Percentiles rank a stretch among this genome's conserved stretches.
These are phyloP conservation scores for Sabatieria punctata DNA, from an alignment of 2,888 invertebrate genomes.

Conservation along the genomic window DNA sequence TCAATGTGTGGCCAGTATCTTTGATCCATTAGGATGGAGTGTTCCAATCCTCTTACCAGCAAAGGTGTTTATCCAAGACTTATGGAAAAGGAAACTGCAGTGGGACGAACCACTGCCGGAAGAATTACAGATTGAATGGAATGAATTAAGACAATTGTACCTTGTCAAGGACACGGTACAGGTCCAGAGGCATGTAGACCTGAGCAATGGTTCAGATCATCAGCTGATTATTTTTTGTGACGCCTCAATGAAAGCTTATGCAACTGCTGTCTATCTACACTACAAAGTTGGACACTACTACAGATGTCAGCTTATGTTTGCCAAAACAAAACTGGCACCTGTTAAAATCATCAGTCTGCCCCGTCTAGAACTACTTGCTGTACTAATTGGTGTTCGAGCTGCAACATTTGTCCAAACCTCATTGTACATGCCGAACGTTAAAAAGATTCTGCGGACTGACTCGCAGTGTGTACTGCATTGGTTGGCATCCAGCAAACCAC, in stretches of 20 bases:
- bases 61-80: constrained; percentile 18
- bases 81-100: constrained; percentile 15
- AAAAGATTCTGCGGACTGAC: constrained; percentile 15
- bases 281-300: neutral
- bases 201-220: neutral
- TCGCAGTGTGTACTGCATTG: constrained; percentile 15
- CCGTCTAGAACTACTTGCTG: constrained; percentile 8
- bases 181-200: constrained; percentile 9
- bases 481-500: constrained; percentile 9
- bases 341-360: constrained; percentile 2
- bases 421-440: constrained; percentile 5
- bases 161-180: neutral
- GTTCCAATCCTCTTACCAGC: constrained; percentile 10
- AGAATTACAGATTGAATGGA: constrained; percentile 4
- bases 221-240: constrained; percentile 15
- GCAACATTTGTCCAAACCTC: constrained; percentile 5
- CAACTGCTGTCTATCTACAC: constrained; percentile 13
- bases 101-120: constrained; percentile 18
- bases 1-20: constrained; percentile 12
- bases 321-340: constrained; percentile 6
- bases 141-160: neutral
- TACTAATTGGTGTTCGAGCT: constrained; percentile 5
- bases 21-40: constrained; percentile 15
- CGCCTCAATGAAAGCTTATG: constrained; percentile 16
- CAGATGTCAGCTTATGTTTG: constrained; percentile 3